Conservation (phyloP, 2,113 vertebrate species). For the Tapirus terrestris region DNA sequence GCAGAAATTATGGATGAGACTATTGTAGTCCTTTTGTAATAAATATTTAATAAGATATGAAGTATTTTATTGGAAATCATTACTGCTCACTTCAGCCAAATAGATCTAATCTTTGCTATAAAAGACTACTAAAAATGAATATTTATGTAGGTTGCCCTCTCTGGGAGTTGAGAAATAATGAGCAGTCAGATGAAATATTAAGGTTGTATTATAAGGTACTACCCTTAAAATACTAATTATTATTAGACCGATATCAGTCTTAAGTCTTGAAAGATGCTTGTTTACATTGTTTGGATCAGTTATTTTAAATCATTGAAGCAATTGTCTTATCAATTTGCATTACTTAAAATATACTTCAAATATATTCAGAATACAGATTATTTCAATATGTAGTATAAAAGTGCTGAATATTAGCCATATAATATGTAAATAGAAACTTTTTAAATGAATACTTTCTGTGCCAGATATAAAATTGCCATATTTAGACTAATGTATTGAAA, state of each 20-base stretch:
- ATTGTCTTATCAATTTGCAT: background rate
- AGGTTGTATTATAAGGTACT: background rate
- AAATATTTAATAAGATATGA: background rate
- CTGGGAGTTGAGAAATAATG: conserved; percentile 16
- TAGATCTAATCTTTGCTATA: conserved; percentile 30
- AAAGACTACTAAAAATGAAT: background rate
- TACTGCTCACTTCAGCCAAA: conserved; percentile 47
- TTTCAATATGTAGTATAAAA: background rate
- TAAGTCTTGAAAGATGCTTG: conserved; percentile 8
- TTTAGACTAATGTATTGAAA: background rate
- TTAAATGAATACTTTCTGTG: background rate
- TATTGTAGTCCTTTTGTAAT: background rate
- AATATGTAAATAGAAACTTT: conserved; percentile 27
- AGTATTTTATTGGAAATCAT: conserved; percentile 31
- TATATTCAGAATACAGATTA: background rate
- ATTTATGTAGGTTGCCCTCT: background rate
- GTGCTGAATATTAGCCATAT: background rate
- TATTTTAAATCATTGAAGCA: conserved; percentile 8
- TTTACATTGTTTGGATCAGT: background rate
- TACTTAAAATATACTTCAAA: conserved; percentile 18
- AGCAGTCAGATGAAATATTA: background rate
- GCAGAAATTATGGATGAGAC: conserved; percentile 19
- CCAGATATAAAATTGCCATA: background rate
- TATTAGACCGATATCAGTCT: background rate
- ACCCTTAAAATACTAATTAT: background rate